Conservation (phyloP, 37 sponge, comb jelly and placozoan species). For the Theonella swinhoei region DNA sequence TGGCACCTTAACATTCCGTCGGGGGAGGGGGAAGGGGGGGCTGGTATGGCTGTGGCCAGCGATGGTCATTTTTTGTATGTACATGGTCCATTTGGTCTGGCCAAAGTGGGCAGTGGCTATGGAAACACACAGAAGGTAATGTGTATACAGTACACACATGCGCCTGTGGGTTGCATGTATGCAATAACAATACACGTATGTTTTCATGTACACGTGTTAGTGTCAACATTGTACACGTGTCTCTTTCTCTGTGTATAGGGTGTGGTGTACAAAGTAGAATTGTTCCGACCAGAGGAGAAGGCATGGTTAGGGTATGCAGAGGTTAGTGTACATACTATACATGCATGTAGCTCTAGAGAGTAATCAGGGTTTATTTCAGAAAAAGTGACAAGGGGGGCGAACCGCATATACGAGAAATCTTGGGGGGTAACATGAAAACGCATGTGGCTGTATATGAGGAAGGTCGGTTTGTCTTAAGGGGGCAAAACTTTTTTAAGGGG, state of each 20-base stretch:
- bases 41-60: constrained; percentile 41
- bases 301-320: neutral
- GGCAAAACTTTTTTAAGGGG: no score
- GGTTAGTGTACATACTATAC: no score
- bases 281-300: neutral
- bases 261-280: neutral
- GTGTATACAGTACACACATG: no score
- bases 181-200: neutral
- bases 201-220: constrained; percentile 1
- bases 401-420: no score
- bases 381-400: no score
- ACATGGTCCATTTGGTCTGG: constrained; percentile 58
- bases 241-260: neutral
- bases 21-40: neutral
- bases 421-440: no score
- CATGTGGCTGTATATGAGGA: no score
- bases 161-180: no score
- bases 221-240: neutral
- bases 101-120: constrained; percentile 83
- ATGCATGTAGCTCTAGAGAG: no score
- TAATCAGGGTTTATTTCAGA: no score
- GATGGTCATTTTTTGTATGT: constrained; percentile 76
- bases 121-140: constrained; percentile 70
- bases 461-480: no score
- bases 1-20: constrained; percentile 42